phyloP scores from a whole-genome alignment of 2,797 vertebrate species.

The Labeo calbasu region DNA sequence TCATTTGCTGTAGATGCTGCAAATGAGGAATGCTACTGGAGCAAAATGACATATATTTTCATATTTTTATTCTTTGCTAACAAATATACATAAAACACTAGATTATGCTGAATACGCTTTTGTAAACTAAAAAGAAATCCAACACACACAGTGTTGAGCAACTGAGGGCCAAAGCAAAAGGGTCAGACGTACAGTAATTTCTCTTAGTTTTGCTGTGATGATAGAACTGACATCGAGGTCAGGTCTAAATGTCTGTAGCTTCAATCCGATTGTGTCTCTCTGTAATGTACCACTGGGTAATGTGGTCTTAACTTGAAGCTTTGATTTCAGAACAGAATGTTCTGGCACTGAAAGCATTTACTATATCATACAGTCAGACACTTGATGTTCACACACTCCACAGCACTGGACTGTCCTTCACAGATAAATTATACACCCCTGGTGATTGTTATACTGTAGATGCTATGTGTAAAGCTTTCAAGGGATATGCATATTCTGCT shows the following conservation, averaged over 20 bases:
- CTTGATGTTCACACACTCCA: conserved; percentile 16
- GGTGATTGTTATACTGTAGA: conserved; percentile 8
- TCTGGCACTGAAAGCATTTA: conserved; percentile 4
- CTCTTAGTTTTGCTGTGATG: conserved; percentile 16
- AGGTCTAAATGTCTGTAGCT: not conserved
- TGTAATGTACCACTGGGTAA: not conserved
- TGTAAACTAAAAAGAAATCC: not conserved
- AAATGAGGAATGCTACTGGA: not conserved
- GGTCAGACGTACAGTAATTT: not conserved
- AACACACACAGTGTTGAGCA: not conserved
- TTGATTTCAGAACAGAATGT: conserved; percentile 37
- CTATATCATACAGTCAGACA: conserved; percentile 13
- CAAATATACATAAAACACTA: conserved; percentile 1
- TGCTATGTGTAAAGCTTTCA: not conserved
- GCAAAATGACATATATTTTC: not conserved
- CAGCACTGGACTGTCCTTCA: conserved; percentile 7
- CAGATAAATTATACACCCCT: conserved; percentile 5
- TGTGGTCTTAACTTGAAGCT: not conserved
- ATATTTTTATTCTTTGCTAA: not conserved
- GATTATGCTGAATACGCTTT: not conserved
- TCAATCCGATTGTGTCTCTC: not conserved
- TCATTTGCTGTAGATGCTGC: conserved; percentile 16
- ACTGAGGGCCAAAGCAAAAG: not conserved
- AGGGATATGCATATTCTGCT: not conserved
- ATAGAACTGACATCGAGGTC: not conserved